Conservation (phyloP, 2,113 vertebrate species). For the Hippocampus comes region DNA sequence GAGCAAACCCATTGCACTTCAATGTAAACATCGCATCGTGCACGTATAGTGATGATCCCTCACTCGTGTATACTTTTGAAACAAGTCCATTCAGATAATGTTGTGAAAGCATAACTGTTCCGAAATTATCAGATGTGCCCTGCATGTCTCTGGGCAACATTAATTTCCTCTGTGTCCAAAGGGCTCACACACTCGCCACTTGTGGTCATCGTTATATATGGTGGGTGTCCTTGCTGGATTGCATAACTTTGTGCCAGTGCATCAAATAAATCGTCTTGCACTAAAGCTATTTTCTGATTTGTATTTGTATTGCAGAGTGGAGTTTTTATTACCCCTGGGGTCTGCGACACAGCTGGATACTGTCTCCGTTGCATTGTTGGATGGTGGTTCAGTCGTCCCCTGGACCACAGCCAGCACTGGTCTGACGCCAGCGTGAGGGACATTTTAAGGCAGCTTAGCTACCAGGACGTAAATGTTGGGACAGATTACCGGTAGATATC, state of each 20-base stretch:
- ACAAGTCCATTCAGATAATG: slow-evolving; percentile 18
- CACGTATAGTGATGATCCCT: not conserved
- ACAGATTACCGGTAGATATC: not conserved
- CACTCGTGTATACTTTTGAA: not conserved
- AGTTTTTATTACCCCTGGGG: slow-evolving; percentile 10
- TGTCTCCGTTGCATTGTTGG: slow-evolving; percentile 21
- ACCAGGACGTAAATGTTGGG: not conserved
- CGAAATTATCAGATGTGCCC: not conserved
- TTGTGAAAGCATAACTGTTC: not conserved
- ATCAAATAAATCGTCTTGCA: slow-evolving; percentile 11
- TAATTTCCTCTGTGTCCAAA: not conserved
- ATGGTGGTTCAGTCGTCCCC: slow-evolving; percentile 30
- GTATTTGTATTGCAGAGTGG: slow-evolving; percentile 27
- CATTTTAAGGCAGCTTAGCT: not conserved
- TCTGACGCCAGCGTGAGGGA: slow-evolving; percentile 6
- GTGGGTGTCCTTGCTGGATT: not conserved
- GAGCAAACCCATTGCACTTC: not conserved
- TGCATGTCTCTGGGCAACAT: not conserved
- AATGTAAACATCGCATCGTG: not conserved
- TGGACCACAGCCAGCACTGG: slow-evolving; percentile 24
- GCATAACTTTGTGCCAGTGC: not conserved
- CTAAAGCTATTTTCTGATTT: slow-evolving; percentile 14
- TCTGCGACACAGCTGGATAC: slow-evolving; percentile 41
- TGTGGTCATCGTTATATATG: not conserved
- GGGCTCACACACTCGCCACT: not conserved